Evolutionary conservation across 2,888 invertebrate species (phyloP).

Genomic region (Pristionchus fissidentatus): DNA sequence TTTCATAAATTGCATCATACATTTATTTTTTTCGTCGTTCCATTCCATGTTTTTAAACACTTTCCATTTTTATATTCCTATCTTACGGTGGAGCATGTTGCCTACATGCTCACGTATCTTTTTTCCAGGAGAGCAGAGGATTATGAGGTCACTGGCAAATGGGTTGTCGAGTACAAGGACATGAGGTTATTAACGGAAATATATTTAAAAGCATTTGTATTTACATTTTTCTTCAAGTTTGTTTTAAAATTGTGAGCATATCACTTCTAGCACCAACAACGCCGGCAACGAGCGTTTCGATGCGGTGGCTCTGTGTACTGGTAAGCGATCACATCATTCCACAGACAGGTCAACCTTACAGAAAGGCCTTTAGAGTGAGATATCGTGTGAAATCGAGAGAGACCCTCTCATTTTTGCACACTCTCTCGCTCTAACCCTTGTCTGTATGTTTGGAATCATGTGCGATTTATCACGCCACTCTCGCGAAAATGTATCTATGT

Average conservation of each 20-base stretch:
- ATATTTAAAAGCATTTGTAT: too few species aligned
- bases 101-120: too few species aligned
- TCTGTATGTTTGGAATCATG: not conserved
- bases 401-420: not conserved
- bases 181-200: too few species aligned
- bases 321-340: conserved; percentile 68
- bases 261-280: conserved; percentile 56
- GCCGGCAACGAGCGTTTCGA: conserved; percentile 75
- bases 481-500: not conserved
- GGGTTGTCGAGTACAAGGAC: conserved; percentile 41
- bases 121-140: conserved; percentile 63
- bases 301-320: conserved; percentile 78
- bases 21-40: too few species aligned
- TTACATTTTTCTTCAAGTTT: not conserved
- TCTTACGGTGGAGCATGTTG: too few species aligned
- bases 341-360: not conserved
- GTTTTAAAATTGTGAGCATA: conserved; percentile 5
- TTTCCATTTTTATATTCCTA: too few species aligned
- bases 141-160: conserved; percentile 70
- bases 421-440: not conserved
- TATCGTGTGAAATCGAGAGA: not conserved
- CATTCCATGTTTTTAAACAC: too few species aligned
- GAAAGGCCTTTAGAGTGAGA: not conserved
- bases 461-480: too few species aligned
- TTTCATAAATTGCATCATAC: not conserved